A percentile compares a stretch with the other conserved stretches of the same genome.
phyloP scores from a whole-genome alignment of 2,888 invertebrate species.

The Diaphora mendica region DNA sequence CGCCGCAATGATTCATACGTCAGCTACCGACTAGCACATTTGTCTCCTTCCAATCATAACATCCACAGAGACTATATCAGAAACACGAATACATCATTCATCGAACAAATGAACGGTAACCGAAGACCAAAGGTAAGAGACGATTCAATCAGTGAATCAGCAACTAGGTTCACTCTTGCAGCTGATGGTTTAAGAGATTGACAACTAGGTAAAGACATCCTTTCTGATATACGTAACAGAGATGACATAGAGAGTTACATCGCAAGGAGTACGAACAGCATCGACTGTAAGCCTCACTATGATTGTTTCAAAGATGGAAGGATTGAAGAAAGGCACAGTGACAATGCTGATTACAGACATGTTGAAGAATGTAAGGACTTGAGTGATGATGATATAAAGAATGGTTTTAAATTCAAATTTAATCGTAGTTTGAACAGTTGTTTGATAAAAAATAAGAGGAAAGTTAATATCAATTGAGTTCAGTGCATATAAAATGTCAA shows the following conservation, averaged over 20 bases:
- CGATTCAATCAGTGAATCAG: slow-evolving; percentile 79
- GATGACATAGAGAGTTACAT: slow-evolving; percentile 71
- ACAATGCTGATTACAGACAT: slow-evolving; percentile 74
- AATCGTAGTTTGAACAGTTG: slow-evolving; percentile 80
- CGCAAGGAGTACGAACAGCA: slow-evolving; percentile 77
- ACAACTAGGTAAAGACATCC: slow-evolving; percentile 66
- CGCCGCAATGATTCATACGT: slow-evolving; percentile 81
- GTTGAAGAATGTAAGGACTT: slow-evolving; percentile 64
- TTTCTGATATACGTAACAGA: slow-evolving; percentile 64
- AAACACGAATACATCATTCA: slow-evolving; percentile 82
- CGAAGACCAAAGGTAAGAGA: slow-evolving; percentile 72
- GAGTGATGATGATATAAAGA: slow-evolving; percentile 64
- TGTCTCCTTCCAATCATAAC: slow-evolving; percentile 82
- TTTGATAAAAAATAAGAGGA: slow-evolving; percentile 75
- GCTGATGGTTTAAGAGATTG: slow-evolving; percentile 79
- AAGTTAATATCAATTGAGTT: slow-evolving; percentile 58
- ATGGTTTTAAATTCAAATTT: slow-evolving; percentile 77
- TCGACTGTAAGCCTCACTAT: slow-evolving; percentile 81
- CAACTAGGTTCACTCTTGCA: slow-evolving; percentile 75
- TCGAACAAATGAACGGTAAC: slow-evolving; percentile 80
- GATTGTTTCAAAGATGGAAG: slow-evolving; percentile 75
- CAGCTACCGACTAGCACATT: slow-evolving; percentile 79
- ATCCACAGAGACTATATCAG: slow-evolving; percentile 75
- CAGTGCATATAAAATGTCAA: slow-evolving; percentile 21
- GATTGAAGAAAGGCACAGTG: slow-evolving; percentile 73